phyloP scores from a whole-genome alignment of 2,888 invertebrate genomes.

The Cetonia aurata region DNA sequence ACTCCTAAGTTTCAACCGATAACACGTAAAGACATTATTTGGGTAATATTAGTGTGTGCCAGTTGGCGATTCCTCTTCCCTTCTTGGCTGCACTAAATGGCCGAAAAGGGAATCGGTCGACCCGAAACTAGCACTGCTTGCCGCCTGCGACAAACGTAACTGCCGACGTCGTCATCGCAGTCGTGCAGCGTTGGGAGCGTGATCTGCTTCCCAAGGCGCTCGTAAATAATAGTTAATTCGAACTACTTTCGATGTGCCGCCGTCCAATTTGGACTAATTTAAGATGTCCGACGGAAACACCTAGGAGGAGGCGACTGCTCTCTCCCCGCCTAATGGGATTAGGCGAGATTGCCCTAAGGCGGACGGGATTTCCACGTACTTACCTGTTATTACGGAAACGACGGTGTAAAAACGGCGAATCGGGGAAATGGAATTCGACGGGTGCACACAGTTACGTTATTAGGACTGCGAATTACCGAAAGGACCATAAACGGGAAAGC shows the following conservation, averaged over 20 bases:
- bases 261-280: constrained; percentile 57
- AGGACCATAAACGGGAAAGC: too few species aligned
- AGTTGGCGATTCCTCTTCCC: constrained; percentile 15
- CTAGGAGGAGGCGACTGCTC: constrained; percentile 16
- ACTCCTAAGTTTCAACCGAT: constrained; percentile 50
- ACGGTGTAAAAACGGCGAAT: constrained; percentile 6
- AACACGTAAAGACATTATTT: constrained; percentile 56
- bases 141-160: constrained; percentile 26
- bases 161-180: constrained; percentile 9
- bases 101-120: constrained; percentile 4
- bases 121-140: constrained; percentile 8
- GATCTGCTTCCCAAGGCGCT: constrained; percentile 43
- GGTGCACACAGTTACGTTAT: neutral
- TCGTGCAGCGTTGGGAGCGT: constrained; percentile 44
- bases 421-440: constrained; percentile 9
- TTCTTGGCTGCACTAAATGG: neutral
- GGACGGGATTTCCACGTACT: constrained; percentile 20
- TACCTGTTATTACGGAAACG: constrained; percentile 17
- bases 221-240: constrained; percentile 50
- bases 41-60: constrained; percentile 49
- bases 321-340: constrained; percentile 21
- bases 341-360: constrained; percentile 12
- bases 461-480: constrained; percentile 7
- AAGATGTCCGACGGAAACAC: constrained; percentile 55
- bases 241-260: constrained; percentile 52